Base-by-base conservation (phyloP, 1,140 invertebrate species). In the Drosophila littoralis region DNA sequence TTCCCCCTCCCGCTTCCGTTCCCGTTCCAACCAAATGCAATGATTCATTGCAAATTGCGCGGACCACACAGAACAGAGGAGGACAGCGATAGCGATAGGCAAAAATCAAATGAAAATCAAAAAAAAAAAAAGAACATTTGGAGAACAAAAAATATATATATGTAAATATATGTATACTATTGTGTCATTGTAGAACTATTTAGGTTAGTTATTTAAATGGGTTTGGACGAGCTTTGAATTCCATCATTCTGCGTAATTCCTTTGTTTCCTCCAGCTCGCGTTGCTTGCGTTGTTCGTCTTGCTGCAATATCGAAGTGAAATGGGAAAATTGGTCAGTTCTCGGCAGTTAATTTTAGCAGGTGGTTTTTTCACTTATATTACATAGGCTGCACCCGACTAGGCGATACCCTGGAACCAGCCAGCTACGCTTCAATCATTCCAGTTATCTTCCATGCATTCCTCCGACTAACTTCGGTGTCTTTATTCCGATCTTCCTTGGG, bases 161-260 rank as follows among this genome's bases (percentile, higher is more conserved):
- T 60, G 1, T 28, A 28, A 28, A 28, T 28, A 28, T 28, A 28
- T 28, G 22, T 28, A 28, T 60, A 22, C 42, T 58, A 17, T 66
- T 45, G 38, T 55, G 57, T 72, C 35, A 54, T 73, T 63, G 38
- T 58, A 32, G 28, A 22, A 5, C 5, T 55, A 57, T 28, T 51
- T 50, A 38, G 15, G n/a, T 63, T 63, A 36, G 32, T 50, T 75
- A 91, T 72, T 91, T 92, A 59, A 92, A 92, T 55, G 91, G 91
- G 75, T 92, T 92, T 54, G 86, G 91, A 75, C 91, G 91, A 52
- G 91, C 91, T 85, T 92, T 92, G 63, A 92, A 92, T 63, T 80
- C 77, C 22, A 83, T 91, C 72, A 75, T 72, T 61, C 92, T 92
- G 40, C 91, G 79, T 55, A 92, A 59, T 75, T 91, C 76, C 68